phyloP scores from a whole-genome alignment of 2,888 invertebrate genomes.

The Temnothorax ravouxi region DNA sequence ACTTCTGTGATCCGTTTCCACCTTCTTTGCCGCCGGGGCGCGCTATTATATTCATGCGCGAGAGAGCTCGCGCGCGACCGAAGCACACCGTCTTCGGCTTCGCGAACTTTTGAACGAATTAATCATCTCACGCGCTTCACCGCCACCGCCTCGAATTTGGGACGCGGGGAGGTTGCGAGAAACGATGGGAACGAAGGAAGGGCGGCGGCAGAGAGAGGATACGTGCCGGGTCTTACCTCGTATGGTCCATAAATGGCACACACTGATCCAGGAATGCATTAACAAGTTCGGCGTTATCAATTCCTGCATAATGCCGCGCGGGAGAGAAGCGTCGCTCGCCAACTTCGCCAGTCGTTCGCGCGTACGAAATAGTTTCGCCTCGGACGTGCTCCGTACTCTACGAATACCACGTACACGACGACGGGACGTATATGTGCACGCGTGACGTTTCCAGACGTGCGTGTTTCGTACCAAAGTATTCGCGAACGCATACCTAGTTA shows the following conservation, averaged over 20 bases:
- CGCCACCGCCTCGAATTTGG: conserved; percentile 61
- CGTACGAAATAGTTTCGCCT: conserved; percentile 53
- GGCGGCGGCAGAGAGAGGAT: conserved; percentile 19
- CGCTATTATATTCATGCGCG: conserved; percentile 56
- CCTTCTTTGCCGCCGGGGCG: conserved; percentile 25
- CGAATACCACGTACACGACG: neutral
- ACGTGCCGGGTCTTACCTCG: conserved; percentile 59
- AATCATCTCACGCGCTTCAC: conserved; percentile 67
- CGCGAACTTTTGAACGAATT: conserved; percentile 71
- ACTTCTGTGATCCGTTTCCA: conserved; percentile 45
- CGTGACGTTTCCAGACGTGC: neutral
- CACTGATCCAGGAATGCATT: conserved; percentile 83
- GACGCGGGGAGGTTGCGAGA: conserved; percentile 23
- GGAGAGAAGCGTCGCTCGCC: conserved; percentile 71
- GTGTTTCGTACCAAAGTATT: neutral
- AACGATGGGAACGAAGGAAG: conserved; percentile 26
- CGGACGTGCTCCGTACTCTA: conserved; percentile 44
- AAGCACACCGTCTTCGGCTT: conserved; percentile 56
- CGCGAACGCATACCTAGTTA: neutral
- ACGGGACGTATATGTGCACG: neutral
- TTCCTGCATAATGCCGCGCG: conserved; percentile 78
- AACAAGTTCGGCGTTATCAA: conserved; percentile 84
- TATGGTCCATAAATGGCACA: conserved; percentile 77
- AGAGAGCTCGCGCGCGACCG: conserved; percentile 22
- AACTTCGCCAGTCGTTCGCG: conserved; percentile 77